Percentiles rank a stretch among this genome's conserved stretches.
Evolutionary conservation across 2,113 vertebrate genomes (phyloP).

Genomic region (Mus spicilegus): DNA sequence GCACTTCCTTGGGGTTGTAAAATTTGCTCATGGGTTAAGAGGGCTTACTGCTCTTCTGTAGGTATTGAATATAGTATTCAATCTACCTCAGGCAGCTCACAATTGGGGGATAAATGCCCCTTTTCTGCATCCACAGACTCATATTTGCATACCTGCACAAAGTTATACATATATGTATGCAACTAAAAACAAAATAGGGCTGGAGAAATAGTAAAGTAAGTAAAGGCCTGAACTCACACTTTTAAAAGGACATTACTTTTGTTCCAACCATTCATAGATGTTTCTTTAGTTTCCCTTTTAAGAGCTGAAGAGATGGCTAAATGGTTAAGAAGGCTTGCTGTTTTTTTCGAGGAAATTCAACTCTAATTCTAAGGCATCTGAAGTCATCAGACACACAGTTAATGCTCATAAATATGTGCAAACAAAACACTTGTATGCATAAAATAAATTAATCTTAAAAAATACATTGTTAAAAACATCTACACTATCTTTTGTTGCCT

Average conservation of each 20-base stretch:
- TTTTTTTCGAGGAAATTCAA: neutral
- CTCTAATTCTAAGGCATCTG: neutral
- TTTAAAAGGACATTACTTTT: neutral
- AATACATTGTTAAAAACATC: neutral
- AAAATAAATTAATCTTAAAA: neutral
- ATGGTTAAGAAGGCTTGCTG: neutral
- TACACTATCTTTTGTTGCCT: neutral
- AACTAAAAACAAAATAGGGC: neutral
- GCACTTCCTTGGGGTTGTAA: too few species aligned
- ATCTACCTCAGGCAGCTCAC: neutral
- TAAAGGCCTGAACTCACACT: neutral
- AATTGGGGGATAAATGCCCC: too few species aligned
- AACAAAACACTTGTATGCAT: neutral
- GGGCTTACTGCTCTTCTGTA: neutral
- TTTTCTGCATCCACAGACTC: neutral
- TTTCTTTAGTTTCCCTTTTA: neutral
- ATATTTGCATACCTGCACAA: neutral
- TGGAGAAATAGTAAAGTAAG: neutral
- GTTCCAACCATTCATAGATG: neutral
- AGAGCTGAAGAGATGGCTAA: too few species aligned
- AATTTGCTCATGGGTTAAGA: neutral
- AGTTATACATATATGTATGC: neutral
- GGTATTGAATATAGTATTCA: neutral
- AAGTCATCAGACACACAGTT: neutral
- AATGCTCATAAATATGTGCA: neutral